Conservation (phyloP, 2,113 vertebrate genomes). For the Alaudala cheleensis region DNA sequence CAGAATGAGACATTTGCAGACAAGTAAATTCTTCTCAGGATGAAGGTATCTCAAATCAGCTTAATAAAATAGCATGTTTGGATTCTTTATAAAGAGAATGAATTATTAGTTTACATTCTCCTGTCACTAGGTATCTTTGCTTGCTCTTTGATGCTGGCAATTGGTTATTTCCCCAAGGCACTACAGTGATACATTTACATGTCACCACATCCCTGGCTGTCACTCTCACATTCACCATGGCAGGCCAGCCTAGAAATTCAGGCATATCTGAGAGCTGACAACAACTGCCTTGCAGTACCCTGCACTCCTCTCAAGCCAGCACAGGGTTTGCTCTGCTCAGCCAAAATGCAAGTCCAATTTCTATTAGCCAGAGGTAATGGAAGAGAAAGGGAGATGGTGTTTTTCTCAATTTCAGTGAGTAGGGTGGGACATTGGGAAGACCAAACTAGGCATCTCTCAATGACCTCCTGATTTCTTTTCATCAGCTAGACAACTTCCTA, state of each 20-base stretch:
- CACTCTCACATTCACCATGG: background rate
- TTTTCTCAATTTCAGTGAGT: background rate
- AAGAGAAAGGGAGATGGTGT: background rate
- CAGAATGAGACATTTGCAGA: rapidly evolving
- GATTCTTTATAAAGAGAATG: conserved; percentile 59
- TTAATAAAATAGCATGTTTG: conserved; percentile 47
- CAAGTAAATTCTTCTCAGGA: conserved; percentile 16
- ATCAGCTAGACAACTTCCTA: background rate
- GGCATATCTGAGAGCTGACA: background rate
- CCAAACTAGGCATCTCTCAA: background rate
- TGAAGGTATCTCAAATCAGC: conserved; percentile 22
- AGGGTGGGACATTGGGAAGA: background rate
- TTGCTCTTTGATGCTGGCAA: conserved; percentile 53
- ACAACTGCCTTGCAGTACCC: background rate
- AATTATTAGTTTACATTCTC: conserved; percentile 57
- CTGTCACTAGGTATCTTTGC: conserved; percentile 35
- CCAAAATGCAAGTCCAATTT: background rate
- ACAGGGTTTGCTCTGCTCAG: background rate
- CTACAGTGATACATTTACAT: background rate
- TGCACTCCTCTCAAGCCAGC: background rate
- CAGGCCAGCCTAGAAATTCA: background rate
- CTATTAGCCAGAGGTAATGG: background rate
- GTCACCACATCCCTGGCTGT: conserved; percentile 18
- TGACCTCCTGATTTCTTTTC: background rate
- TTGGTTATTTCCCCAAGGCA: conserved; percentile 47